phyloP scores from a whole-genome alignment of 2,797 vertebrate genomes.

The Sebastes matsubarae region DNA sequence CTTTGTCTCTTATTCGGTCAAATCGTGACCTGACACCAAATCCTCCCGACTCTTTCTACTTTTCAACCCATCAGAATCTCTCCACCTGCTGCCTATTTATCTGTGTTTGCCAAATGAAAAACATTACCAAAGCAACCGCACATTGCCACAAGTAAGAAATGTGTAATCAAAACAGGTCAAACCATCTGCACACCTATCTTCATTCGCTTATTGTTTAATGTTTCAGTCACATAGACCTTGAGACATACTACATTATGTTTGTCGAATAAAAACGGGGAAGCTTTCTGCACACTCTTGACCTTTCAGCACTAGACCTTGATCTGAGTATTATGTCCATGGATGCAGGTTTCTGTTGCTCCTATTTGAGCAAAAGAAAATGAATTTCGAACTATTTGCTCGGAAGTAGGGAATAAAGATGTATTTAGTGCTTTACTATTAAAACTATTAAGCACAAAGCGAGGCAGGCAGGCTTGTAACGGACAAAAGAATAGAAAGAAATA shows the following conservation, averaged over 20 bases:
- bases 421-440: neutral
- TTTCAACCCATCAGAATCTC: neutral
- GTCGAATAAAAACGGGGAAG: neutral
- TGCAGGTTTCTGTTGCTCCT: neutral
- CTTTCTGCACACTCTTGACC: neutral
- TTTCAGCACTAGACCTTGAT: neutral
- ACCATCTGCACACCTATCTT: neutral
- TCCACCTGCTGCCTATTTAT: neutral
- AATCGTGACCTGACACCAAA: constrained; percentile 9
- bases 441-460: neutral
- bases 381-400: neutral
- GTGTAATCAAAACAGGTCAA: neutral
- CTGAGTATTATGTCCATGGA: neutral
- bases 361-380: neutral
- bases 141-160: neutral
- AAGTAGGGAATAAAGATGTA: neutral
- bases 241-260: neutral
- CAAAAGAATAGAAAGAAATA: neutral
- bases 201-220: neutral
- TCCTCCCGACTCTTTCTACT: neutral
- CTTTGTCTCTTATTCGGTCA: neutral
- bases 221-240: neutral
- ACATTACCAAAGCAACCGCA: neutral
- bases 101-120: neutral
- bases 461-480: neutral